Conservation (phyloP, 2,888 invertebrate genomes). For the Drosophila ustulata region DNA sequence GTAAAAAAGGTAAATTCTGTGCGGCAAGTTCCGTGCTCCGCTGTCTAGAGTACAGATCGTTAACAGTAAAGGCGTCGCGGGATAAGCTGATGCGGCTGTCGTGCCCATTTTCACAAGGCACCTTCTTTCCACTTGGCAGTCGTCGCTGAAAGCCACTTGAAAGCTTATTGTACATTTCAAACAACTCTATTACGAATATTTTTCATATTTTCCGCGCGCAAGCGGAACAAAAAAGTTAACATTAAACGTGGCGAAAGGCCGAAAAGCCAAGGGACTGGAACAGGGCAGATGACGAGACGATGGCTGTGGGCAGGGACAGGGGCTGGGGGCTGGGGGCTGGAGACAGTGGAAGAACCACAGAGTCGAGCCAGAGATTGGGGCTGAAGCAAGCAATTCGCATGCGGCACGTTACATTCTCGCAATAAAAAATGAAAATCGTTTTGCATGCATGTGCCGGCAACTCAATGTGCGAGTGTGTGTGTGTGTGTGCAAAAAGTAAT, state of each 20-base stretch:
- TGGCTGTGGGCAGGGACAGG: not conserved
- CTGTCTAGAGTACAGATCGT: slow-evolving; percentile 20
- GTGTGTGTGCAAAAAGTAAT: slow-evolving; percentile 73
- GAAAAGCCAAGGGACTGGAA: slow-evolving; percentile 29
- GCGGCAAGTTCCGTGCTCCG: not conserved
- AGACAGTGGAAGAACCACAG: slow-evolving; percentile 10
- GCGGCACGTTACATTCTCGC: slow-evolving; percentile 78
- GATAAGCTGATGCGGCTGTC: slow-evolving; percentile 44
- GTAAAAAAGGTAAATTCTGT: not conserved
- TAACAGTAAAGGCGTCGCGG: slow-evolving; percentile 38
- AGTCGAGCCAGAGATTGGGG: slow-evolving; percentile 35
- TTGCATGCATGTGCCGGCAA: slow-evolving; percentile 73
- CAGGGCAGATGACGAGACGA: not conserved
- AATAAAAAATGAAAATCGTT: slow-evolving; percentile 78
- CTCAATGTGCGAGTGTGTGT: slow-evolving; percentile 28
- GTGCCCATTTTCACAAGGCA: slow-evolving; percentile 32
- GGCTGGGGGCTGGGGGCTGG: not conserved
- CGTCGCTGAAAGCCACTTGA: slow-evolving; percentile 69
- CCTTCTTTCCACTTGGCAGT: slow-evolving; percentile 41
- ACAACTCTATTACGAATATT: slow-evolving; percentile 83
- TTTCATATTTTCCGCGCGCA: slow-evolving; percentile 75
- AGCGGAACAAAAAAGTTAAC: slow-evolving; percentile 64
- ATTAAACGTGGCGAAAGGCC: slow-evolving; percentile 73
- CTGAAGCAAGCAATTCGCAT: slow-evolving; percentile 76
- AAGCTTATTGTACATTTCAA: slow-evolving; percentile 79